phyloP scores from a whole-genome alignment of 2,113 vertebrate species.

The Stomatorhinus ivindoensis region DNA sequence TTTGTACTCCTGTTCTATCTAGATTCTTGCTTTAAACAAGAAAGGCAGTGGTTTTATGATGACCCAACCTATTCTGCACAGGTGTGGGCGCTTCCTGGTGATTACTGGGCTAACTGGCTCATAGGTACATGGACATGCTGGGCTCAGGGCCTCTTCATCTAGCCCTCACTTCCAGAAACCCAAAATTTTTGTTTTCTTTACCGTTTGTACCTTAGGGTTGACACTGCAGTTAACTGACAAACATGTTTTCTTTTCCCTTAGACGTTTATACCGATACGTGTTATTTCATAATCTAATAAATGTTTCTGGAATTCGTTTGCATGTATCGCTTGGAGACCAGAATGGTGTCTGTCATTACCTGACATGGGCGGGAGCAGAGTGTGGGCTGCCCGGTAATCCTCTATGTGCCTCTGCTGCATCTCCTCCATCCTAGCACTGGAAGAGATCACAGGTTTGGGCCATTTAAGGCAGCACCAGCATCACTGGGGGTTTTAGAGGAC shows the following conservation, averaged over 20 bases:
- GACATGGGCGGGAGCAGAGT: constrained; percentile 39
- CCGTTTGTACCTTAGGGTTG: not conserved
- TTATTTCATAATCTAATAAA: not conserved
- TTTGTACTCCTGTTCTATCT: not conserved
- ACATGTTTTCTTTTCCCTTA: not conserved
- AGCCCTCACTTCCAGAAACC: not conserved
- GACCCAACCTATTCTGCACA: not conserved
- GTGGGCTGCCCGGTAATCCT: constrained; percentile 51
- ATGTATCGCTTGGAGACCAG: not conserved
- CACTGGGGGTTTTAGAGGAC: not conserved
- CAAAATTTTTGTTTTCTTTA: not conserved
- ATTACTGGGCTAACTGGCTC: not conserved
- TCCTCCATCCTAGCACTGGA: constrained; percentile 67
- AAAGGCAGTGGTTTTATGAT: not conserved
- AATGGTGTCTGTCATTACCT: constrained; percentile 38
- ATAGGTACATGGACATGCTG: too few relatives aligned
- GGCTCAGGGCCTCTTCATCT: not conserved
- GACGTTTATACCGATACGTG: not conserved
- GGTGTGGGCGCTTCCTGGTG: not conserved
- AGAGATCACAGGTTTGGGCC: not conserved
- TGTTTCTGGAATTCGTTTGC: not conserved
- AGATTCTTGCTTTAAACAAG: not conserved
- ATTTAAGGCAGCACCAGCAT: not conserved
- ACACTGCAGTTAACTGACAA: not conserved
- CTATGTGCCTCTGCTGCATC: constrained; percentile 74